phyloP scores from a whole-genome alignment of 1,140 invertebrate species.

The Bombyx mori region ASM3026992v2 NC_085116.1:14992501-14993000 shows the following conservation, averaged over 20 bases:
- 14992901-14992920: conserved; percentile 7
- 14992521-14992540: conserved; percentile 16
- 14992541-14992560: conserved; percentile 15
- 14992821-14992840: conserved; percentile 39
- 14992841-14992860: conserved; percentile 20
- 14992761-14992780: conserved; percentile 51
- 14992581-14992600: conserved; percentile 37
- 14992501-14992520: conserved; percentile 3
- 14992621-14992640: conserved; percentile 20
- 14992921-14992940: not conserved
- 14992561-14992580: conserved; percentile 27
- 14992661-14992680: not conserved
- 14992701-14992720: conserved; percentile 21
- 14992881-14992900: conserved; percentile 20
- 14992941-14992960: no score
- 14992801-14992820: conserved; percentile 34
- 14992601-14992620: conserved; percentile 27
- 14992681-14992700: conserved; percentile 8
- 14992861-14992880: conserved; percentile 34
- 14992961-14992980: no score
- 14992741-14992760: conserved; percentile 15
- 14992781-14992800: conserved; percentile 41
- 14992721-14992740: conserved; percentile 4
- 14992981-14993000: no score
- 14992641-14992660: not conserved